phyloP scores from a whole-genome alignment of 2,888 invertebrate species.

The Masnerella sp. region DNA sequence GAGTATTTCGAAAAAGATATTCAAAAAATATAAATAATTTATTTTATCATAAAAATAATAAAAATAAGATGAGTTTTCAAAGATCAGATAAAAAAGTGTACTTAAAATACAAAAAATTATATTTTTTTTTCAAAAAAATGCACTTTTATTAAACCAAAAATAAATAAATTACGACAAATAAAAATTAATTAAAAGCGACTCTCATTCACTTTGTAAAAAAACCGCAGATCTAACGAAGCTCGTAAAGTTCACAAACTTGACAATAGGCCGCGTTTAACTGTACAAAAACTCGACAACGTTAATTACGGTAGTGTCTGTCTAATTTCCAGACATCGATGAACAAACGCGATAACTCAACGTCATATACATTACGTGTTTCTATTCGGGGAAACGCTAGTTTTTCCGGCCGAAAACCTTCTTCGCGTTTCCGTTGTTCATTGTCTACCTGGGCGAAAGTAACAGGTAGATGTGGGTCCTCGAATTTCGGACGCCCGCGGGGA shows the following conservation, averaged over 20 bases:
- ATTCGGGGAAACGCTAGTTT: conserved; percentile 38
- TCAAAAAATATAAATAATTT: too few species aligned
- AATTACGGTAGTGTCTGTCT: conserved; percentile 7
- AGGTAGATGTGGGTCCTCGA: conserved; percentile 40
- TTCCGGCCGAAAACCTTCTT: conserved; percentile 50
- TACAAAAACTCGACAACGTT: conserved; percentile 27
- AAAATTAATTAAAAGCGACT: background rate
- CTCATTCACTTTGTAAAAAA: background rate
- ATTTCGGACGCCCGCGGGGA: conserved; percentile 27
- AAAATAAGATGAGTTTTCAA: too few species aligned
- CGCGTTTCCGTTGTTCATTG: conserved; percentile 9
- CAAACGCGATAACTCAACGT: conserved; percentile 53
- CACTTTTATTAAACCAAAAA: too few species aligned
- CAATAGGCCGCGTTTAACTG: conserved; percentile 44
- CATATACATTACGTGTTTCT: conserved; percentile 47
- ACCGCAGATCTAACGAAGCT: conserved; percentile 36
- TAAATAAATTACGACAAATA: too few species aligned
- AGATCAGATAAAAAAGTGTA: too few species aligned
- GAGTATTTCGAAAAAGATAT: too few species aligned
- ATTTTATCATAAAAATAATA: too few species aligned
- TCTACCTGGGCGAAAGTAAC: conserved; percentile 49
- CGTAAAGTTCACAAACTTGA: conserved; percentile 35
- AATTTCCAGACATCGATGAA: conserved; percentile 36
- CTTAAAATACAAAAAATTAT: too few species aligned
- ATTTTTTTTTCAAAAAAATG: too few species aligned